Base-by-base conservation (phyloP, 2,797 vertebrate species). In the Scolopax rusticola region DNA sequence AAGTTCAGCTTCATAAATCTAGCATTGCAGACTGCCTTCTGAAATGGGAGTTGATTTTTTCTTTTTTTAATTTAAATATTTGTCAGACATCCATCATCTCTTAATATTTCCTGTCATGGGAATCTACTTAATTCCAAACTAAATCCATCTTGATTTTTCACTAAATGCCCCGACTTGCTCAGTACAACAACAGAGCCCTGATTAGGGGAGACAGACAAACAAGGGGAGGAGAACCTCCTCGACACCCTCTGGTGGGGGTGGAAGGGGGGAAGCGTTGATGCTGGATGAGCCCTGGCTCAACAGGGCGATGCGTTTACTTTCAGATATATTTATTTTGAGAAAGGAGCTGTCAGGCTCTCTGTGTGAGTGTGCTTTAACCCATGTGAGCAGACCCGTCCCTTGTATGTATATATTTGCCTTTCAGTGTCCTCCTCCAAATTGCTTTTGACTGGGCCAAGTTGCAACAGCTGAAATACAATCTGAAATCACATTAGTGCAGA, bases 1-100 rank as follows among this genome's bases (percentile, higher is more conserved):
- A 95, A 95, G 84, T 76, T 95, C 73, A 92, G 60, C 88, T 90
- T 88, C 89, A 95, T 94, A 97, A 97, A 97, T 95, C 82, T 87
- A 43, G 56, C 36, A 60, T 45, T 77, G 86, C 57, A 32, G 70
- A 59, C 57, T 89, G 68, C 74, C 65, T 88, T 80, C 75, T 83
- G 87, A 95, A 95, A 84, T 64, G 59, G 56, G 67, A 96, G 91
- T 87, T 57, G 83, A 43, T 79, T 93, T 93, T 87, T 63, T 69
- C 59, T 71, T 64, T n/a, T 32, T 10, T 73, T 33, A 59, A 93
- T 93, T 85, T 83, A 83, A 93, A 87, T 84, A 87, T 93, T 95
- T 95, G 70, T 94, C 94, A 92, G 83, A 45, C 95, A 94, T 96
- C 92, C 95, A 59, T 96, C 93, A 94, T 56, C 50, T 86, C 76